Base-by-base conservation (phyloP, 1,140 invertebrate species). In the Sitobion miscanthi region DNA sequence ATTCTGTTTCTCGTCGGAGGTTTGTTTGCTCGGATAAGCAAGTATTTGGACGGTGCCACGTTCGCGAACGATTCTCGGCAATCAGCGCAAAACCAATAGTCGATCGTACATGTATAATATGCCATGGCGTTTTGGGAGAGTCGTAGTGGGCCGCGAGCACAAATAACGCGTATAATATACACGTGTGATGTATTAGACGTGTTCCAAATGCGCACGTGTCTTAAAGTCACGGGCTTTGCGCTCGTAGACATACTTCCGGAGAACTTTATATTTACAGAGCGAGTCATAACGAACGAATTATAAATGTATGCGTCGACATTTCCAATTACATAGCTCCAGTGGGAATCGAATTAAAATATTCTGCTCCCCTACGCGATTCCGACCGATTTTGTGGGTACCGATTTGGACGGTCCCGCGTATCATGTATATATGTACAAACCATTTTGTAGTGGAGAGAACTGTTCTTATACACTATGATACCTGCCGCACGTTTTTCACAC, bases 41-140 rank as follows among this genome's bases (percentile, higher is more conserved):
- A 17, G n/a, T 77, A n/a, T 77, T 77, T 77, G 62, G 62, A 77
- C 62, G n/a, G 62, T n/a, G n/a, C 17, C 17, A n/a, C 21, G n/a
- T 11, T n/a, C 14, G 62, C 0, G 4, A 69, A 77, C 30, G 62
- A 77, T 77, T 77, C 62, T n/a, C 62, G 14, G 62, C 11, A 77
- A 77, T 77, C 62, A 77, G n/a, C n/a, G 30, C n/a, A 77, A 77
- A 77, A 77, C 62, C 62, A 77, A 77, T 77, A 77, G 62, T 30
- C 14, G 62, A n/a, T n/a, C 11, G 62, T 77, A n/a, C 14, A n/a
- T n/a, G 62, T 77, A 35, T n/a, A n/a, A 77, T 17, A 35, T 17
- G 4, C 4, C 4, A 77, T 17, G 62, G 4, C 30, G 4, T 77
- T 77, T 77, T 2, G 30, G 30, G 4, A n/a, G 30, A 77, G n/a